Evolutionary conservation across 2,888 invertebrate species (phyloP).

Genomic region (Catocala nupta): DNA sequence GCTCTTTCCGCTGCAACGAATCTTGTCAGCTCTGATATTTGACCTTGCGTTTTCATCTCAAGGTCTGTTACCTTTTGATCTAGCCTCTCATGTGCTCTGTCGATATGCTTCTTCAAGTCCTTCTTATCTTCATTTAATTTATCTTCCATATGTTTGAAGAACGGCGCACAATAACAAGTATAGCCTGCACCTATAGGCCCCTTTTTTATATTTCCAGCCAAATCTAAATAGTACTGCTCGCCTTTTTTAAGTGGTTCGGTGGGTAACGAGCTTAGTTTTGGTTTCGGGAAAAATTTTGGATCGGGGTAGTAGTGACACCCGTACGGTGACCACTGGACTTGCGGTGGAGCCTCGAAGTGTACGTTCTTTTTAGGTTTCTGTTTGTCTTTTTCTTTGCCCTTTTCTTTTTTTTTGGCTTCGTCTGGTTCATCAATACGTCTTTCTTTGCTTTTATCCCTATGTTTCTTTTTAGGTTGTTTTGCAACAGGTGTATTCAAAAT

Average conservation of each 20-base stretch:
- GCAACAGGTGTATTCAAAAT: conserved; percentile 89
- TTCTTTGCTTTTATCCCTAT: conserved; percentile 83
- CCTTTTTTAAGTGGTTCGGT: conserved; percentile 94
- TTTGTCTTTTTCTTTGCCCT: conserved; percentile 77
- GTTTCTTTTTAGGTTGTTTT: conserved; percentile 78
- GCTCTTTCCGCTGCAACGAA: conserved; percentile 89
- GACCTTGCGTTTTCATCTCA: conserved; percentile 91
- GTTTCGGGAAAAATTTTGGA: conserved; percentile 94
- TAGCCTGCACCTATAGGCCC: conserved; percentile 98
- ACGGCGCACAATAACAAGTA: conserved; percentile 97
- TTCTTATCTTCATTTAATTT: conserved; percentile 93
- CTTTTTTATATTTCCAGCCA: conserved; percentile 97
- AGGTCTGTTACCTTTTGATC: conserved; percentile 94
- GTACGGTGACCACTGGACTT: conserved; percentile 94
- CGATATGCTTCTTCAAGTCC: conserved; percentile 92
- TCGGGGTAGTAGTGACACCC: conserved; percentile 97
- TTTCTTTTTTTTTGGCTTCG: conserved; percentile 77
- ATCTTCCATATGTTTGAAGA: conserved; percentile 95
- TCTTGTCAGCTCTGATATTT: conserved; percentile 90
- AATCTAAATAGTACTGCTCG: conserved; percentile 97
- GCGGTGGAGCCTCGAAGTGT: conserved; percentile 83
- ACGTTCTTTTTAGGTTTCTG: conserved; percentile 84
- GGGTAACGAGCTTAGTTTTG: conserved; percentile 94
- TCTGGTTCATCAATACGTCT: conserved; percentile 86
- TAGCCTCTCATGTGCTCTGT: conserved; percentile 92